Conservation (phyloP, 2,113 vertebrate genomes). For the Brachyhypopomus occidentalis region DNA sequence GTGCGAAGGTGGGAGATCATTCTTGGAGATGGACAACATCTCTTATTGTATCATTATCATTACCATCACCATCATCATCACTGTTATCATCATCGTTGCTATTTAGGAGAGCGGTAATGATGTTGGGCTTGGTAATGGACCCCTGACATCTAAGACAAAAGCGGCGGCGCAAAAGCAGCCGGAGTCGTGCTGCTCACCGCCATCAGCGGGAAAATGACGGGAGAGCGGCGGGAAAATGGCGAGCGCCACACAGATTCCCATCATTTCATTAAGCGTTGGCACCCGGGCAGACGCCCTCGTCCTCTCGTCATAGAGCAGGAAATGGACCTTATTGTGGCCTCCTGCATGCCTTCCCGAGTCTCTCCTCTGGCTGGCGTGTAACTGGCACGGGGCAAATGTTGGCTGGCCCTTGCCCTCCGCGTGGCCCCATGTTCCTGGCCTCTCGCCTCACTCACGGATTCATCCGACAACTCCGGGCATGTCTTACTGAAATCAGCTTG, state of each 20-base stretch:
- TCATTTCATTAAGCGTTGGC: slow-evolving; percentile 51
- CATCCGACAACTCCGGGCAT: neutral
- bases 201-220: slow-evolving; percentile 33
- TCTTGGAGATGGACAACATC: slow-evolving; percentile 44
- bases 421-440: slow-evolving; percentile 1
- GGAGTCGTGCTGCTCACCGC: slow-evolving; percentile 37
- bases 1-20: slow-evolving; percentile 41
- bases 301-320: slow-evolving; percentile 45
- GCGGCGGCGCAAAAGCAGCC: slow-evolving; percentile 30
- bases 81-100: slow-evolving; percentile 45
- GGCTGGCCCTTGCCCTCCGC: slow-evolving; percentile 28
- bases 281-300: slow-evolving; percentile 27
- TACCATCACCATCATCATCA: slow-evolving; percentile 51
- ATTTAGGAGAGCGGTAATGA: slow-evolving; percentile 54
- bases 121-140: slow-evolving; percentile 57
- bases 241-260: slow-evolving; percentile 44
- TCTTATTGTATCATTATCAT: slow-evolving; percentile 58
- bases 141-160: slow-evolving; percentile 53
- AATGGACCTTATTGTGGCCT: slow-evolving; percentile 46
- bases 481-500: neutral
- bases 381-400: slow-evolving; percentile 20
- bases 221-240: neutral
- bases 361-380: slow-evolving; percentile 13
- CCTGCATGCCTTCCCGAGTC: slow-evolving; percentile 43
- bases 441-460: neutral